Base-by-base conservation (phyloP, 2,113 vertebrate genomes). In the Propithecus coquereli region DNA sequence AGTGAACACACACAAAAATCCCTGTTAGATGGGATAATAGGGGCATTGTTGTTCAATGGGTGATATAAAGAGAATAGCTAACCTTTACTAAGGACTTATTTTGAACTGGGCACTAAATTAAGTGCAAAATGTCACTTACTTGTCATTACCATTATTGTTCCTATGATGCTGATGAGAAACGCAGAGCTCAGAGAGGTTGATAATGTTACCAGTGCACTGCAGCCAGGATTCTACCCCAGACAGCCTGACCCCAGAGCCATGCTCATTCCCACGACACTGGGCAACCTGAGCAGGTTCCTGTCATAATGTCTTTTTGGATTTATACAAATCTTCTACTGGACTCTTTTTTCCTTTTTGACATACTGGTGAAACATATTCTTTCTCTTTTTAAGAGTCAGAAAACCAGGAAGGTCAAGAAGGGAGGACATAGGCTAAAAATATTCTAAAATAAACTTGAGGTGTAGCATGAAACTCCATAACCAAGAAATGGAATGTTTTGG, bases 401-500 rank as follows among this genome's bases (percentile, higher is more conserved):
- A 97, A 73, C 59, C 93, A 87, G 71, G 77, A 93, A 96, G 95
- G 96, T 87, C 82, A 97, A 73, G 71, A 65, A 96, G 83, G 66
- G 57, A 94, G 79, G 23, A 94, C 90, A 79, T 47, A 87, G 47
- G 61, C 96, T 97, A 96, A 96, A 97, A 95, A 98, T 97, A 97
- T 79, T 95, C 94, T 96, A 95, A 94, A 96, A 95, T 97, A 96
- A 98, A 96, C 91, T 70, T 80, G 95, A 98, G 97, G 97, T 97
- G 86, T 83, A 95, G 91, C 65, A 80, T 91, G 86, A 96, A 95
- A 95, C 82, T 91, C 8, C 91, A 91, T 89, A 95, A 88, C 71
- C 63, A 91, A 95, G 88, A 90, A 95, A 43, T 96, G 94, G 92
- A 97, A 96, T 98, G 95, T 97, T 98, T 96, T 95, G 88, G 74